Base-by-base conservation (phyloP, 2,888 invertebrate species). In the Drosophila pegasa region DNA sequence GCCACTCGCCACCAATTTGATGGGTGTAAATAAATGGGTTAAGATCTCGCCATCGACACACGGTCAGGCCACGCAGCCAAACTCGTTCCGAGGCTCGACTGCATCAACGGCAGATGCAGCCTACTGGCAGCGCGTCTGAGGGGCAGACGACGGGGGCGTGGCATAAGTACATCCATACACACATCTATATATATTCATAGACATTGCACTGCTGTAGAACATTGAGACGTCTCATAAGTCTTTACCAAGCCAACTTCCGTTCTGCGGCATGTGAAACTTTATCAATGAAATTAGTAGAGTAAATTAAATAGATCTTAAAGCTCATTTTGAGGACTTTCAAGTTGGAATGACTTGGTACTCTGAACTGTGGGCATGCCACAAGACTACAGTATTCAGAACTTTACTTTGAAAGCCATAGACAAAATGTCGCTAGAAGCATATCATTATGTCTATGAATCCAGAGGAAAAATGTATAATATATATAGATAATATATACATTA, bases 21-120 rank as follows among this genome's bases (percentile, higher is more conserved):
- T 62, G 47, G 35, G 69, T 70, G 51, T 70, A 47, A 69, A 69
- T 70, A 69, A 68, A 69, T 69, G 54, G 48, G 16, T 16, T 58
- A 69, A 58, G 51, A 67, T 68, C 66, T 66, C 47, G 62, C 55
- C 48, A 55, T 31, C 38, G 66, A 40, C 64, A 40, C 64, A 64
- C 52, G 51, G 45, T 47, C 59, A 48, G 47, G 48, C 35, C 55
- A 48, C 31, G 62, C 51, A 61, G 51, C 45, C 12, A 37, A 62
- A 38, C 41, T 31, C 59, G 37, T 48, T 60, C 43, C 35, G 29
- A 16, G 29, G 29, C 38, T 50, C 40, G 63, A 77, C 67, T 67
- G 77, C 78, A 59, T 62, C 47, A 22, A 31, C 25, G 9, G 35
- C 35, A 33, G 31, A 25, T 29, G 29, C 40, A 48, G 7, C 37